Conservation (phyloP, 2,888 invertebrate species). For the Subacronicta megacephala region DNA sequence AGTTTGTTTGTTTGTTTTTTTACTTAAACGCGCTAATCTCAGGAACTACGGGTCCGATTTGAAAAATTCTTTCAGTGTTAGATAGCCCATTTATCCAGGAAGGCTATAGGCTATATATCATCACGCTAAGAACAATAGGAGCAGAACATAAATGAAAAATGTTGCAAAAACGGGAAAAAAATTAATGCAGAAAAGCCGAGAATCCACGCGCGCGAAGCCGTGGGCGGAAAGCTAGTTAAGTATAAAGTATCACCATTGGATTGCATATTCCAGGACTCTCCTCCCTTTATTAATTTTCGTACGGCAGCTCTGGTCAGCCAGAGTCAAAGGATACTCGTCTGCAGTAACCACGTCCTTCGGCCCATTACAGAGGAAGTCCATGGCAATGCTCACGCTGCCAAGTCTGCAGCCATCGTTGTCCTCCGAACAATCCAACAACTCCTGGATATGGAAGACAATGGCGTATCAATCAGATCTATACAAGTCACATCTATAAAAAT, state of each 20-base stretch:
- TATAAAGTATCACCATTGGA: slow-evolving; percentile 19
- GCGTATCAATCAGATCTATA: not conserved
- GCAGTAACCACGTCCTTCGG: slow-evolving; percentile 43
- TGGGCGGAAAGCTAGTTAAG: not conserved
- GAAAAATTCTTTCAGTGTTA: no score
- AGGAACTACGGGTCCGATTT: no score
- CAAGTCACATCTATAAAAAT: no score
- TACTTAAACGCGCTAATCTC: no score
- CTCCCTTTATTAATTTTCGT: not conserved
- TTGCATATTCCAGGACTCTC: slow-evolving; percentile 7
- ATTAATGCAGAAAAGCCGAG: no score
- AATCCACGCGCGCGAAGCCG: no score
- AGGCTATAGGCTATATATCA: no score
- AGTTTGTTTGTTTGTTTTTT: no score
- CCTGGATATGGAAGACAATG: slow-evolving; percentile 45
- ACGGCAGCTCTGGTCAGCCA: slow-evolving; percentile 41
- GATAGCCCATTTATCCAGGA: no score
- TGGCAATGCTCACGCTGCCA: slow-evolving; percentile 36
- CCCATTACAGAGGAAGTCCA: slow-evolving; percentile 40
- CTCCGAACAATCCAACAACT: slow-evolving; percentile 62
- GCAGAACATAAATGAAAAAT: no score
- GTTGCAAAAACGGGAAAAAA: no score
- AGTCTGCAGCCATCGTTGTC: slow-evolving; percentile 17
- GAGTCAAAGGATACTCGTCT: slow-evolving; percentile 59
- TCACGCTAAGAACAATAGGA: no score